Percentiles rank a stretch among this genome's conserved stretches.
These are phyloP conservation scores for Gasterosteus aculeatus DNA, from an alignment of 2,113 vertebrate genomes.

Conservation along the genomic window DNA sequence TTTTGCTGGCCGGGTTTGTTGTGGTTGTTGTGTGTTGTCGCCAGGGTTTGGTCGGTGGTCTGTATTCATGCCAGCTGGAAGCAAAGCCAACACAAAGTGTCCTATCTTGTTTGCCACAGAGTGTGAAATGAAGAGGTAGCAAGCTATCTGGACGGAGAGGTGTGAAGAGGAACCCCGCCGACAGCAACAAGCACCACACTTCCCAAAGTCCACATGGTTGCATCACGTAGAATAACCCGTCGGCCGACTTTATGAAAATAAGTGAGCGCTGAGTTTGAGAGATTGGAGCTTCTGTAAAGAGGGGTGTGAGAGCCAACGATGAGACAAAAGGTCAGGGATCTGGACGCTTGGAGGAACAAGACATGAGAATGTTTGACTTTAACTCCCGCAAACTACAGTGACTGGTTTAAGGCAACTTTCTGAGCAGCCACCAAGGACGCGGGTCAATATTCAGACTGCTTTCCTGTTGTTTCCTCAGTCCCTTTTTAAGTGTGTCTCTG, in stretches of 20 bases:
- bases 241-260: slow-evolving; percentile 2
- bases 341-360: slow-evolving; percentile 28
- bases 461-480: slow-evolving; percentile 13
- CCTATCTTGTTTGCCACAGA: slow-evolving; percentile 66
- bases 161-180: slow-evolving; percentile 68
- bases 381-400: neutral
- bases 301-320: slow-evolving; percentile 10
- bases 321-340: slow-evolving; percentile 35
- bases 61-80: slow-evolving; percentile 60
- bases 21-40: slow-evolving; percentile 55
- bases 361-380: slow-evolving; percentile 25
- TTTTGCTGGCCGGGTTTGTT: slow-evolving; percentile 35
- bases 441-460: slow-evolving; percentile 12
- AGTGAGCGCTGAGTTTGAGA: slow-evolving; percentile 12
- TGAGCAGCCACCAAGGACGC: slow-evolving; percentile 37
- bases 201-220: slow-evolving; percentile 51
- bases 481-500: slow-evolving; percentile 14
- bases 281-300: slow-evolving; percentile 9
- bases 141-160: slow-evolving; percentile 67
- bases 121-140: slow-evolving; percentile 74
- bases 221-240: slow-evolving; percentile 29
- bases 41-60: slow-evolving; percentile 49
- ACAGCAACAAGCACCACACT: slow-evolving; percentile 50
- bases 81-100: slow-evolving; percentile 53
- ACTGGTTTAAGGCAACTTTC: slow-evolving; percentile 38